Conservation (phyloP, 2,888 invertebrate genomes). For the Xestia sexstrigata region DNA sequence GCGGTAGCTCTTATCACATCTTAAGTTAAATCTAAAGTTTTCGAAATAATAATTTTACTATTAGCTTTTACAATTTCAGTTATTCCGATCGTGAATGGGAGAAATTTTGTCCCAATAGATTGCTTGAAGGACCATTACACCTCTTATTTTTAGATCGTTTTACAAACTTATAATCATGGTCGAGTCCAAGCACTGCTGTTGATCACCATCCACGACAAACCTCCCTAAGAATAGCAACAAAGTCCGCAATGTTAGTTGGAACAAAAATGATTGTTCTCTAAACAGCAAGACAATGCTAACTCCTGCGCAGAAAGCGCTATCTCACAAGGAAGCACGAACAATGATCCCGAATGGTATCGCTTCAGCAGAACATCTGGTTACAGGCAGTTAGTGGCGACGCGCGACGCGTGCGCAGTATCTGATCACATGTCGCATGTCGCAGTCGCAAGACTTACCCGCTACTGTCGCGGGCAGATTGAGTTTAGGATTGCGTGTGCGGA, state of each 20-base stretch:
- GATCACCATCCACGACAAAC: background rate
- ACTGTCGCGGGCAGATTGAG: conserved; percentile 59
- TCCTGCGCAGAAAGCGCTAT: conserved; percentile 34
- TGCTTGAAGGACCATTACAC: background rate
- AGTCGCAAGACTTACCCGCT: conserved; percentile 40
- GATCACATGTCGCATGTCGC: conserved; percentile 65
- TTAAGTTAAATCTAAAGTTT: too few species aligned
- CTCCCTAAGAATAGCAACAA: conserved; percentile 4
- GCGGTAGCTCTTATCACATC: background rate
- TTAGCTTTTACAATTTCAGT: background rate
- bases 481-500: conserved; percentile 51
- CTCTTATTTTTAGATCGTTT: background rate
- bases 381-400: conserved; percentile 60
- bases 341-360: conserved; percentile 59
- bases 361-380: conserved; percentile 57
- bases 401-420: conserved; percentile 66
- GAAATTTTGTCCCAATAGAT: background rate
- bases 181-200: too few species aligned
- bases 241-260: background rate
- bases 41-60: too few species aligned
- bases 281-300: conserved; percentile 28
- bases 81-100: too few species aligned
- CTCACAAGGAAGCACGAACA: conserved; percentile 61
- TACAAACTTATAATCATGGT: background rate
- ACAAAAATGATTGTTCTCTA: conserved; percentile 34